phyloP scores from a whole-genome alignment of 2,797 vertebrate genomes.

The Podargus strigoides region DNA sequence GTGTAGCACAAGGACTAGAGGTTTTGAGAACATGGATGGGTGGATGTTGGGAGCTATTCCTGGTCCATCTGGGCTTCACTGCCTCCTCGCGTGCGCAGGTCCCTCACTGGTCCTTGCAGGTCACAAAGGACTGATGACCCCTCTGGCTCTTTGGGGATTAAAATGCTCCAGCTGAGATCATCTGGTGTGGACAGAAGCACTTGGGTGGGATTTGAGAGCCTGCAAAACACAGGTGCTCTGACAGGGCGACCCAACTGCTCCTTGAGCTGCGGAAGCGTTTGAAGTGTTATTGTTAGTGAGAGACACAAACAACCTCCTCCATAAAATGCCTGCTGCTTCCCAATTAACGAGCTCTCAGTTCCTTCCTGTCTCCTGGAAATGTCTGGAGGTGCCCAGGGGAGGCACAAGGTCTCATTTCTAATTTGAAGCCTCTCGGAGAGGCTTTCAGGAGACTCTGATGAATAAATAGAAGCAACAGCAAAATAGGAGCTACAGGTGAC shows the following conservation, averaged over 20 bases:
- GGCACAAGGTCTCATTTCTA: neutral
- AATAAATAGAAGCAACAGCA: neutral
- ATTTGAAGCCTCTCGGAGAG: neutral
- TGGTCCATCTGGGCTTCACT: fast-evolving
- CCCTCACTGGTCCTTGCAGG: fast-evolving
- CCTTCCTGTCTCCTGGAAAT: conserved; percentile 10
- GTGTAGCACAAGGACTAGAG: neutral
- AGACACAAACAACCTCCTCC: neutral
- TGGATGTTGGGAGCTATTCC: neutral
- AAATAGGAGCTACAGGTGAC: neutral
- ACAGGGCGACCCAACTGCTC: neutral
- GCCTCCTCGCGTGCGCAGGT: fast-evolving
- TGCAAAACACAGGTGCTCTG: neutral
- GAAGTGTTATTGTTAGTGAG: neutral
- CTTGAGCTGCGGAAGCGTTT: neutral
- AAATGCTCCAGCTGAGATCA: neutral
- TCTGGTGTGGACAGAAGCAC: neutral
- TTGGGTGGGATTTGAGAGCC: neutral
- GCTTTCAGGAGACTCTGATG: neutral
- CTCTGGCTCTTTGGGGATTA: neutral
- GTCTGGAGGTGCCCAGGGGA: neutral
- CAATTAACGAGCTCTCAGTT: neutral
- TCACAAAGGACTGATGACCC: neutral
- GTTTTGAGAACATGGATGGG: neutral
- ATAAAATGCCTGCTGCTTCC: neutral